phyloP scores from a whole-genome alignment of 2,113 vertebrate species.

The Malurus melanocephalus region DNA sequence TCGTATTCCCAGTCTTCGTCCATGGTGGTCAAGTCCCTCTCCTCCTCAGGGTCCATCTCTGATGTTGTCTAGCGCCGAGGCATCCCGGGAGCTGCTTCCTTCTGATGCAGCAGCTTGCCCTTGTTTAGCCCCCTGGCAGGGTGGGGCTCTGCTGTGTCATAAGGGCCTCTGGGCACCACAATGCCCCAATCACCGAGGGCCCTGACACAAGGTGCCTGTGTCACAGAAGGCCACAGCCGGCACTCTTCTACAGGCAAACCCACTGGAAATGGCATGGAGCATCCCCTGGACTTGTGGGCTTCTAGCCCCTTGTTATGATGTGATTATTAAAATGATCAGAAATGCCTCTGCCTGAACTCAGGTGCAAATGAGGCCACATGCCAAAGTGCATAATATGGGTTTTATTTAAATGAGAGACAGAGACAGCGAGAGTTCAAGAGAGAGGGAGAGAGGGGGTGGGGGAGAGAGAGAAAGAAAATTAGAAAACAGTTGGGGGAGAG shows the following conservation, averaged over 20 bases:
- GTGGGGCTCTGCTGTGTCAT: background rate
- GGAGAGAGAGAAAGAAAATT: background rate
- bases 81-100: background rate
- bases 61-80: rapidly evolving
- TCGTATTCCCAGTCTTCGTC: rapidly evolving
- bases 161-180: too few relatives aligned
- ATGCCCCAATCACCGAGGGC: rapidly evolving
- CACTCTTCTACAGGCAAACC: background rate
- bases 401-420: background rate
- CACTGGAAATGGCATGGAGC: background rate
- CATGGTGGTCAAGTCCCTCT: background rate
- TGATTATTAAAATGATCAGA: background rate
- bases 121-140: background rate
- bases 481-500: background rate
- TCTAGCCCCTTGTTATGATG: background rate
- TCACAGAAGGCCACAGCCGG: background rate
- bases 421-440: too few relatives aligned
- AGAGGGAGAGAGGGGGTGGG: too few relatives aligned
- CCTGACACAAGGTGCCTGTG: background rate
- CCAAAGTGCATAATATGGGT: background rate
- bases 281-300: background rate
- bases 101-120: rapidly evolving
- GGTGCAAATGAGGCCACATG: background rate
- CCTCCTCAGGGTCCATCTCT: background rate
- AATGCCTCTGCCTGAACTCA: background rate